These are phyloP conservation scores for Limanda limanda DNA, from an alignment of 2,113 vertebrate genomes.

Conservation along the genomic window DNA sequence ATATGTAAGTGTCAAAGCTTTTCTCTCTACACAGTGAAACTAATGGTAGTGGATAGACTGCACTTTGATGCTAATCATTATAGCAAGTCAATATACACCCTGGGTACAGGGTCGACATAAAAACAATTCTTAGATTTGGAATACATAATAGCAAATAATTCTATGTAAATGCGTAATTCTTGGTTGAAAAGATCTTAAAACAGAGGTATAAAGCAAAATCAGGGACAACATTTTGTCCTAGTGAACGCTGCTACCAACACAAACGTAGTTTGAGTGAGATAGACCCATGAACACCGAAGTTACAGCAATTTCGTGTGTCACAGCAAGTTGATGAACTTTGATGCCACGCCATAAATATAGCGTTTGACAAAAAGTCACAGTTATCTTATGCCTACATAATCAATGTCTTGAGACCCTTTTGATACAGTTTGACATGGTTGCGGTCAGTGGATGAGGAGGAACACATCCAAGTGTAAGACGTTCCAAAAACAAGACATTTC, in stretches of 20 bases:
- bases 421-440: too few species aligned
- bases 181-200: not conserved
- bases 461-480: too few species aligned
- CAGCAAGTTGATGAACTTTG: too few species aligned
- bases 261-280: too few species aligned
- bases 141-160: not conserved
- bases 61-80: constrained; percentile 49
- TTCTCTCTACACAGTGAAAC: constrained; percentile 53
- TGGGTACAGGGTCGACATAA: not conserved
- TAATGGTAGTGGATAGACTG: constrained; percentile 51
- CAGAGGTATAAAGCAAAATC: not conserved
- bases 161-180: not conserved
- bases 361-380: too few species aligned
- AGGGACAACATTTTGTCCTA: not conserved
- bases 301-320: too few species aligned
- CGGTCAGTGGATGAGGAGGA: too few species aligned
- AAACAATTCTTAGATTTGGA: not conserved
- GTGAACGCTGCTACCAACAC: not conserved
- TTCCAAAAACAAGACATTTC: too few species aligned
- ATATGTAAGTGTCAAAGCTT: constrained; percentile 35
- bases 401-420: too few species aligned
- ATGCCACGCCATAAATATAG: too few species aligned
- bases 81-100: constrained; percentile 21
- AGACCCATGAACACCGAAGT: too few species aligned
- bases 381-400: too few species aligned